A percentile compares a stretch with the other conserved stretches of the same genome.
Conservation (phyloP, 2,113 vertebrate species). For the Alethe castanea region DNA sequence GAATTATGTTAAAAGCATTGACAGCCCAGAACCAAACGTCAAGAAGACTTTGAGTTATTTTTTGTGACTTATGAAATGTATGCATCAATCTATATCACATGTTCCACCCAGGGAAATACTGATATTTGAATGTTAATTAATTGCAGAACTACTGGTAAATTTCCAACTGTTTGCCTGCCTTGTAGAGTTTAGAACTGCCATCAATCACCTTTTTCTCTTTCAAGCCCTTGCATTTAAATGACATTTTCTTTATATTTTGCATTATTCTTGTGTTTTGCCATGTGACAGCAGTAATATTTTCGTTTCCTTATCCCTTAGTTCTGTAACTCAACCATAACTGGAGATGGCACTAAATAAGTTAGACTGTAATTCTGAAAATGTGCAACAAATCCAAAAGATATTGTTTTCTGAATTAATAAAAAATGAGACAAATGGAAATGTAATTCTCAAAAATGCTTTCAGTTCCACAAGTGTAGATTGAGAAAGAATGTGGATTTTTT, state of each 20-base stretch:
- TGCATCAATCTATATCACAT: neutral
- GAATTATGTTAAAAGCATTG: neutral
- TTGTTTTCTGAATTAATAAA: slow-evolving; percentile 50
- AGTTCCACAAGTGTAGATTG: neutral
- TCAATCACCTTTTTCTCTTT: slow-evolving; percentile 12
- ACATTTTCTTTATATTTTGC: slow-evolving; percentile 20
- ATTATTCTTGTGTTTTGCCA: neutral
- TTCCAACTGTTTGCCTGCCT: neutral
- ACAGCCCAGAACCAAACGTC: neutral
- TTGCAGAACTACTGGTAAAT: slow-evolving; percentile 27
- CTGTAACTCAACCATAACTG: slow-evolving; percentile 26
- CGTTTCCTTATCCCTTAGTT: neutral
- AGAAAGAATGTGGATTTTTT: neutral
- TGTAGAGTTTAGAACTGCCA: neutral
- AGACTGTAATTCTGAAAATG: slow-evolving; percentile 18
- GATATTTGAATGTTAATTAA: slow-evolving; percentile 56
- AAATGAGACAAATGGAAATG: slow-evolving; percentile 20
- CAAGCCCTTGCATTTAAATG: slow-evolving; percentile 23
- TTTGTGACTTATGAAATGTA: neutral
- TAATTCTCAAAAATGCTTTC: neutral
- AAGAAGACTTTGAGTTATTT: neutral
- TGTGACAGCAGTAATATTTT: slow-evolving; percentile 50
- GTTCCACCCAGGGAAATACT: neutral
- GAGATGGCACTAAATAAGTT: slow-evolving; percentile 46
- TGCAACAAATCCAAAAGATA: slow-evolving; percentile 20